Base-by-base conservation (phyloP, 2,888 invertebrate species). In the Nomada ruficornis region DNA sequence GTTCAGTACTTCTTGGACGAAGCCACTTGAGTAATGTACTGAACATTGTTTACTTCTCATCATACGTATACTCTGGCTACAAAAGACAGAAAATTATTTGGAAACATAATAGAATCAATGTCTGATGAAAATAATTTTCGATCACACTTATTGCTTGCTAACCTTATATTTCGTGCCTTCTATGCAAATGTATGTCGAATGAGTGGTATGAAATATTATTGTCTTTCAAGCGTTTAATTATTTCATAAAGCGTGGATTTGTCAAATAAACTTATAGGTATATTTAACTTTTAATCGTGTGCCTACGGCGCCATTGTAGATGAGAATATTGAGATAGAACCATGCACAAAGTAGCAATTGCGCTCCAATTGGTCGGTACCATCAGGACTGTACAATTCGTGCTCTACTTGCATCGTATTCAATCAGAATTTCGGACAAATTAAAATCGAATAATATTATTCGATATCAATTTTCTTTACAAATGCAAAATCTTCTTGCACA, bases 331-430 rank as follows among this genome's bases (percentile, higher is more conserved):
- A 9, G 67, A 26, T 60, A 42, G 26, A 20, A 54, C 36, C 7
- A 36, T 36, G 36, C 36, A 36, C 36, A 36, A 36, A 36, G 36
- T 36, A 36, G 36, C 36, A 36, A 36, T 36, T 7, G 36, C 36
- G 50, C 52, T 63, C 26, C 29, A 65, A 50, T 72, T 73, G 42
- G 55, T 29, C 26, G 42, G 11, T 47, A 29, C 18, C 11, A 20
- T 69, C 26, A 79, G 36, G 36, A 75, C 15, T 79, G 54, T 54
- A n/a, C 7, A 18, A 26, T 50, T 9, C 26, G 26, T 26, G 26
- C 26, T 26, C 26, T 26, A 26, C 1, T 47, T 64, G 15, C 23
- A 36, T 23, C 18, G n/a, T 23, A 42, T 63, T 47, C 23, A 3
- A n/a, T 29, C 10, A 36, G 63, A 10, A 20, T 59, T n/a, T 26